Conservation (phyloP, 2,888 invertebrate species). For the Pocota personata region DNA sequence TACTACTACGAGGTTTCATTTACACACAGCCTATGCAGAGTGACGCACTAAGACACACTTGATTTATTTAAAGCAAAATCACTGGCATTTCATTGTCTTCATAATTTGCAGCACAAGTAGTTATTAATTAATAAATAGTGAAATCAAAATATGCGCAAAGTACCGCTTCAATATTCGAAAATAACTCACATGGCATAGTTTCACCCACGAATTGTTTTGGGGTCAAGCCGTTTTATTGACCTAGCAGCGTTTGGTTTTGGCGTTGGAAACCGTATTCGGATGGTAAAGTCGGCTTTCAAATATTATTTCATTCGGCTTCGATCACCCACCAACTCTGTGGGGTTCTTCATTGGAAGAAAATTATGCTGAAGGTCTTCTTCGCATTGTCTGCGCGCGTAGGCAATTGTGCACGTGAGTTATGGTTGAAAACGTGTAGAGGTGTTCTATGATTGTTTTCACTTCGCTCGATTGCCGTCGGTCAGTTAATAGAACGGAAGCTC, state of each 20-base stretch:
- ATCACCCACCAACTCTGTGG: not conserved
- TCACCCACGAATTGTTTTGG: not conserved
- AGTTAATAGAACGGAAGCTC: constrained; percentile 44
- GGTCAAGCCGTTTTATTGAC: constrained; percentile 15
- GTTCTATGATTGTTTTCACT: constrained; percentile 50
- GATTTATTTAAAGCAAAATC: not conserved
- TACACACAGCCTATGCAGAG: not conserved
- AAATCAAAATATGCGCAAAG: not conserved
- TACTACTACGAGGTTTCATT: not conserved
- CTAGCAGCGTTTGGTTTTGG: constrained; percentile 9
- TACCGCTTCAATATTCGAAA: not conserved
- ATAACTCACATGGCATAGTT: not conserved
- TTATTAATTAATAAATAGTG: not conserved
- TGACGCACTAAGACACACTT: not conserved
- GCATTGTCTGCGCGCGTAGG: constrained; percentile 4
- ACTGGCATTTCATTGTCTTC: no score
- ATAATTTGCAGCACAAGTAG: not conserved
- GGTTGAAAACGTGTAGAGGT: constrained; percentile 22
- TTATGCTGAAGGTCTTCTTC: constrained; percentile 30
- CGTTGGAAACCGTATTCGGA: constrained; percentile 12
- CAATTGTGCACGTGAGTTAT: constrained; percentile 43
- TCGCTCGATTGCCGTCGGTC: constrained; percentile 4
- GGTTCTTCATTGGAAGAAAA: constrained; percentile 14
- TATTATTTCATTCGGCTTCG: constrained; percentile 2
- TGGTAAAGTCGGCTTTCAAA: constrained; percentile 4